Evolutionary conservation across 2,797 vertebrate species (phyloP), one percentile per base, ranked within the genome.

Genomic region (Girardinus metallicus): DNA sequence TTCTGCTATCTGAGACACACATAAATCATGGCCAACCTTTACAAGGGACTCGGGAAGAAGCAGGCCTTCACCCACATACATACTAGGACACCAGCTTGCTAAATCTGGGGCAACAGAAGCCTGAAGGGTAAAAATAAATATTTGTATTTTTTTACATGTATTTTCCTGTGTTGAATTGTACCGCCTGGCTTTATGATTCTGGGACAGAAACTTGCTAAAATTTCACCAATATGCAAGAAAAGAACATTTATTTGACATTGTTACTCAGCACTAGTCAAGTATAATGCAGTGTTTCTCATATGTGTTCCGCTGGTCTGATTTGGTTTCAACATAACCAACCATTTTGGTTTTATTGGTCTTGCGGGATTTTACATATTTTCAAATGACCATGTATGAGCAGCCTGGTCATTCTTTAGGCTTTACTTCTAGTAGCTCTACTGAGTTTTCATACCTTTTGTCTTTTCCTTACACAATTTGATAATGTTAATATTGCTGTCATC

Each of bases 1-100:
- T 80, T 75, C 76, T 70, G 82, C 83, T 87, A 82, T 86, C 86
- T 88, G 82, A 86, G 89, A 90, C 80, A 84, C 84, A 90, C 85
- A 92, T 92, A 90, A 85, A 86, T 86, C 80, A 57, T 26, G 77
- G 76, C 83, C 89, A 91, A 93, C 91, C 91, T 93, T 93, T 91
- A 87, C 82, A 46, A 77, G 62, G 76, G 81, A 81, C 80, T 75
- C 39, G 1, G 60, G 29, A 80, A 72, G 31, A 79, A 75, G 34
- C 62, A 79, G 81, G 66, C 80, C 83, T 41, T 8, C 53, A 36
- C 47, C 73, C 64, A 76, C 75, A 51, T 79, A 82, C 77, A 77
- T 84, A 74, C 73, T 10, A 49, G 79, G 83, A 64, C 47, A 77
- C 60, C 68, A 31, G 76, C 74, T 62, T 62, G 1, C 66, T 64